Conservation (phyloP, 92 coral and sea anemone genomes). For the Siderastrea radians region DNA sequence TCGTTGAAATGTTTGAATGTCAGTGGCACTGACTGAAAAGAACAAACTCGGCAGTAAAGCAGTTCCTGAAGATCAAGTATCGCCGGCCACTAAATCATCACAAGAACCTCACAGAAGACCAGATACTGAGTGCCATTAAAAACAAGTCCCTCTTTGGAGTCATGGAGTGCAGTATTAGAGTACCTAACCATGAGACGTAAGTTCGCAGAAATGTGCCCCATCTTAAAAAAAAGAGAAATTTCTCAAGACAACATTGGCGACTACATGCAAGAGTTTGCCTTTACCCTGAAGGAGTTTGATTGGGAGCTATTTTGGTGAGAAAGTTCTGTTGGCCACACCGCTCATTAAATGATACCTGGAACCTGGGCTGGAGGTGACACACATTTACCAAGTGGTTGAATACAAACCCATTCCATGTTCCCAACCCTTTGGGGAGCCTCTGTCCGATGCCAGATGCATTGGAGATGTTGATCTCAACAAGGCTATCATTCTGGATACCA, state of each 20-base stretch:
- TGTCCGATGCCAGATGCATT: not conserved
- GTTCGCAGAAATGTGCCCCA: conserved; percentile 58
- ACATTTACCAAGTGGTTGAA: conserved; percentile 43
- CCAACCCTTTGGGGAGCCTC: conserved; percentile 34
- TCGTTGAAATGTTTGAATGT: too few species aligned
- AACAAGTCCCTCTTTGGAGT: too few species aligned
- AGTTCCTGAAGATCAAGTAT: too few species aligned
- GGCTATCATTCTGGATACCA: not conserved
- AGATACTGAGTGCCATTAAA: too few species aligned
- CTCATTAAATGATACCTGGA: conserved; percentile 61
- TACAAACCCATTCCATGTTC: conserved; percentile 37
- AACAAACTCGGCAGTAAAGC: too few species aligned
- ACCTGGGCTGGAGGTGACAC: conserved; percentile 54
- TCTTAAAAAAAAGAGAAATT: conserved; percentile 48
- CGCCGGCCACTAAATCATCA: too few species aligned
- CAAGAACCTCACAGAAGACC: too few species aligned
- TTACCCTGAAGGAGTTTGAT: too few species aligned
- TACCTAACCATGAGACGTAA: too few species aligned
- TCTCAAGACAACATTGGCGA: conserved; percentile 55
- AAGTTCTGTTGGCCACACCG: conserved; percentile 66
- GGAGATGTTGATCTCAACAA: not conserved
- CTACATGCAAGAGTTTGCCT: too few species aligned
- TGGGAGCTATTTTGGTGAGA: too few species aligned
- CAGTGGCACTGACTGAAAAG: too few species aligned
- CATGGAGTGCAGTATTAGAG: conserved; percentile 34